Percentiles rank a stretch among this genome's conserved stretches.
phyloP scores from a whole-genome alignment of 2,888 invertebrate species.

The Cephus spinipes region DNA sequence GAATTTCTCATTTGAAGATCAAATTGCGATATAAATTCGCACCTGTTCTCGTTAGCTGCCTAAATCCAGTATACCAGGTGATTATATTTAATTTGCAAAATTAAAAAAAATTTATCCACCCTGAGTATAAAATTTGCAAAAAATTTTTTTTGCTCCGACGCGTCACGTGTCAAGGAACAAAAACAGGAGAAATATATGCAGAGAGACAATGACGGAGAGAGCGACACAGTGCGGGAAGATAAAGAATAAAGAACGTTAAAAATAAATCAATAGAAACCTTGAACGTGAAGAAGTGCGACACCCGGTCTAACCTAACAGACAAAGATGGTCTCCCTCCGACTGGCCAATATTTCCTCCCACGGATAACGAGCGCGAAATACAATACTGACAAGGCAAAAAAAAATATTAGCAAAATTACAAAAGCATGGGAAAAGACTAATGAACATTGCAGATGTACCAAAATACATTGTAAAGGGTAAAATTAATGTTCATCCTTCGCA shows the following conservation, averaged over 20 bases:
- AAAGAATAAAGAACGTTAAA: background rate
- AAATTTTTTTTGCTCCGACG: background rate
- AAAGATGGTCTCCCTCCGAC: background rate
- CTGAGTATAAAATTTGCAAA: background rate
- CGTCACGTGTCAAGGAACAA: background rate
- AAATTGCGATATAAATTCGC: too few relatives aligned
- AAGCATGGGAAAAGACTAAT: background rate
- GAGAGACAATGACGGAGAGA: background rate
- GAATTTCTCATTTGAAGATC: background rate
- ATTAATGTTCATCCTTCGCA: background rate
- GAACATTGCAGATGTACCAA: background rate
- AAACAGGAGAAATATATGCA: background rate
- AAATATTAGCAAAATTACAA: background rate
- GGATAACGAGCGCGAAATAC: background rate
- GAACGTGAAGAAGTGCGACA: background rate
- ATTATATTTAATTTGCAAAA: background rate
- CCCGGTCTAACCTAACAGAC: background rate
- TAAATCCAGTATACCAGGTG: background rate
- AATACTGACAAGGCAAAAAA: background rate
- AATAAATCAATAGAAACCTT: slow-evolving; percentile 4
- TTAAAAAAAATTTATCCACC: background rate
- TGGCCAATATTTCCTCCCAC: background rate
- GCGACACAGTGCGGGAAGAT: background rate
- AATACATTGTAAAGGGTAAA: background rate
- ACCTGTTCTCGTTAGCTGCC: too few relatives aligned